These are phyloP conservation scores for Porites lobata DNA, from an alignment of 92 coral and sea anemone genomes.

Conservation along the genomic window DNA sequence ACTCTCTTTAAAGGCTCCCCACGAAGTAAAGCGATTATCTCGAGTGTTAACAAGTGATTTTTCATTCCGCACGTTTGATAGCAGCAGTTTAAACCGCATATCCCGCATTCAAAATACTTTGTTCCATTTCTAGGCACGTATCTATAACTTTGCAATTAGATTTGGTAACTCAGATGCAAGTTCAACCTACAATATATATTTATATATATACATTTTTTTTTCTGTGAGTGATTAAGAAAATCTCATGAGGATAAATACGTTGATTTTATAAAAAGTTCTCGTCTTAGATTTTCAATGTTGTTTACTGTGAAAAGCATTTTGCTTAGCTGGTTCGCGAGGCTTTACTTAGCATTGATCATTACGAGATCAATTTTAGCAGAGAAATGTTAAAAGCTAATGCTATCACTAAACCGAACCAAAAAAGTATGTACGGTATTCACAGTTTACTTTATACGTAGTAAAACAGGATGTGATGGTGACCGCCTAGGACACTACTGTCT, in stretches of 20 bases:
- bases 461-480: conserved; percentile 18
- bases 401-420: conserved; percentile 46
- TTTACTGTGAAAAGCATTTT: conserved; percentile 29
- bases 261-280: not conserved
- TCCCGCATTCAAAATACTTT: not conserved
- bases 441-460: conserved; percentile 33
- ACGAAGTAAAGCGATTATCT: conserved; percentile 28
- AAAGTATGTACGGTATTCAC: conserved; percentile 65
- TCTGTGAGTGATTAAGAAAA: not conserved
- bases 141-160: not conserved
- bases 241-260: not conserved
- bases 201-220: not conserved
- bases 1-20: conserved; percentile 2
- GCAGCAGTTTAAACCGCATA: conserved; percentile 25
- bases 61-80: conserved; percentile 12
- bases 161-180: not conserved
- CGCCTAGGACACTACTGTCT: conserved; percentile 1
- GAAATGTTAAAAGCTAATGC: conserved; percentile 54
- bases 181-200: too few species aligned
- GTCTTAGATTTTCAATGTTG: not conserved
- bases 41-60: not conserved
- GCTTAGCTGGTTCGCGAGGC: conserved; percentile 2
- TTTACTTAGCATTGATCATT: conserved; percentile 23
- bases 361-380: conserved; percentile 53
- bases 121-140: not conserved